Evolutionary conservation across 2,797 vertebrate genomes (phyloP), one percentile per base, ranked within the genome.

Genomic region (Tinamus major): DNA sequence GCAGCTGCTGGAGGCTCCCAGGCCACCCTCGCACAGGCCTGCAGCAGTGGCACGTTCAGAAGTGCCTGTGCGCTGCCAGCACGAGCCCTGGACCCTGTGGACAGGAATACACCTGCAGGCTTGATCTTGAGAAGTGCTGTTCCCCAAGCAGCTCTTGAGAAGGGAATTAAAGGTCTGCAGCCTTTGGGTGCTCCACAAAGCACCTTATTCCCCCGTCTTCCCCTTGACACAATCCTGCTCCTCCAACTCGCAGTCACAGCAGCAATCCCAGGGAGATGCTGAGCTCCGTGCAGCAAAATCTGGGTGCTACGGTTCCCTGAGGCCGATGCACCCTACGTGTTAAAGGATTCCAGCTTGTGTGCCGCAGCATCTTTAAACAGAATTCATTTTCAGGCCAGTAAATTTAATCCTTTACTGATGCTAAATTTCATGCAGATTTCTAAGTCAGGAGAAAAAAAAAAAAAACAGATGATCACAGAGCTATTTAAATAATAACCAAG

Each of bases 11-110:
- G 48, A 79, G 46, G 58, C 53, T 44, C 75, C n/a, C 24, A 39
- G 65, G 53, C 64, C 46, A 49, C 75, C 39, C 44, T 70, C 87
- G 72, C 65, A 92, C 49, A 49, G 75, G 46, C 59, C 65, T 90
- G 89, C 53, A 83, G 76, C 17, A 78, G 69, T 12, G 7, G 31
- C 58, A 21, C 1, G 56, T 31, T 68, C 16, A 7, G 64, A 79
- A 23, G 35, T 58, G 58, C 63, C 86, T 41, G n/a, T 7, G 27
- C 33, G 35, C 71, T 72, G 41, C 79, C 72, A 62, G 55, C 42
- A 62, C 1, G 0, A 68, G 72, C 35, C 26, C 72, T 5, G 1
- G 79, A 51, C 61, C 48, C 44, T 18, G 27, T 0, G 0, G 10
- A 46, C 3, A 11, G 42, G 27, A 72, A 51, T 23, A 58, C 10